Evolutionary conservation across 2,113 vertebrate genomes (phyloP), one percentile per base, ranked within the genome.

Genomic region (Hemichromis elongatus): DNA sequence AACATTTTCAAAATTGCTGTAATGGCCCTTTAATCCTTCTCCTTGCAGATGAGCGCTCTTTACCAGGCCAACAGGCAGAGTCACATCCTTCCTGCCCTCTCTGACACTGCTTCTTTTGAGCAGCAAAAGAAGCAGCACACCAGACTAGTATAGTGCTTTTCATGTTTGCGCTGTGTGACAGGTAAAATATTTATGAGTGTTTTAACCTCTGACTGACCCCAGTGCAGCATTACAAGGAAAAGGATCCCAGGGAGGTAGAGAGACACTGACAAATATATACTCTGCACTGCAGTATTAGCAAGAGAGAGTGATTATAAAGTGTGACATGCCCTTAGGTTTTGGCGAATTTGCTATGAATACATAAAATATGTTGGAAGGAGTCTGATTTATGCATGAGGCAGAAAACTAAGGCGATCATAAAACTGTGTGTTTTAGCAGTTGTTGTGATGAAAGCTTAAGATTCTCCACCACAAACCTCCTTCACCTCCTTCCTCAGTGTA

Each of bases 101-200:
- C 83, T 86, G 82, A 83, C 90, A 86, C 75, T 61, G 86, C 81
- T 59, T 87, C 88, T 84, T 80, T 68, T 92, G 88, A 94, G 85
- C 87, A 63, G n/a, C n/a, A n/a, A n/a, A n/a, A n/a, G n/a, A n/a
- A n/a, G n/a, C 79, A 87, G 82, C 75, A 57, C 86, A 86, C 75
- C 78, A 92, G 87, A 86, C 87, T 86, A 92, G 90, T 84, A 80
- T 92, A 90, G 91, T 88, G 90, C 89, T 81, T 88, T 85, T 89
- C 88, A 75, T 78, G 89, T 84, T 91, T 88, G 88, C 86, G 86
- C 83, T 84, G 91, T 90, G 90, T 91, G 90, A 83, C 89, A 93
- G 91, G 93, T 96, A 81, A 96, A 96, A 96, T 95, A 96, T 96
- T 94, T 81, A 96, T 96, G 94, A 94, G 87, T 89, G 90, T 95